Conservation (phyloP, 2,888 invertebrate genomes). For the Hartigia nigra region DNA sequence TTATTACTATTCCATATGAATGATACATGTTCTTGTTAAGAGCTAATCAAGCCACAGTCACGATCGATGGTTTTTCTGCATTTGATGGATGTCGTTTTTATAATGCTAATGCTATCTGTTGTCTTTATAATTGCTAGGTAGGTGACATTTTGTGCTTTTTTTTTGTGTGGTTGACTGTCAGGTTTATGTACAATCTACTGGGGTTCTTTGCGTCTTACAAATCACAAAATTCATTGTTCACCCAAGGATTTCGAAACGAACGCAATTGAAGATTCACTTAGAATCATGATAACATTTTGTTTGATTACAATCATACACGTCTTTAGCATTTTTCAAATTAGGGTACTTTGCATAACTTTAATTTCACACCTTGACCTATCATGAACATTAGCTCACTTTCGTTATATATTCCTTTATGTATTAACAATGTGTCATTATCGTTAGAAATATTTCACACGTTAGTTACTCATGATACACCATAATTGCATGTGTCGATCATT, state of each 20-base stretch:
- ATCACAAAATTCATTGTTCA: not conserved
- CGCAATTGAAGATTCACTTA: not conserved
- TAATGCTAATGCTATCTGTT: not conserved
- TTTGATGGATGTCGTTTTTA: not conserved
- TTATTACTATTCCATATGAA: not conserved
- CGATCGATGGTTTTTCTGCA: not conserved
- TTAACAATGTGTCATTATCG: not conserved
- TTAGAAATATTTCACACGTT: not conserved
- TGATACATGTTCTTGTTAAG: not conserved
- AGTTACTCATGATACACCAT: not conserved
- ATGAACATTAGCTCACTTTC: not conserved
- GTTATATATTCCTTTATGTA: not conserved
- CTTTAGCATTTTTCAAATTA: not conserved
- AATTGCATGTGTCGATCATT: not conserved
- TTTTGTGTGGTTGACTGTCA: not conserved
- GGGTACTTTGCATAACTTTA: not conserved
- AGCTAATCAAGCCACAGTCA: not conserved
- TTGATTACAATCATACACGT: not conserved
- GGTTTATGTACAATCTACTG: not conserved
- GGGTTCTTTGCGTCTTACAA: not conserved
- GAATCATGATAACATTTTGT: not conserved
- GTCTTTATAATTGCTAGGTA: not conserved
- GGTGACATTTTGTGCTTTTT: not conserved
- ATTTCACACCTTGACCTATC: not conserved
- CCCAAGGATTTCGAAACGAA: not conserved